Base-by-base conservation (phyloP, 2,113 vertebrate genomes). In the Pluvialis apricaria region DNA sequence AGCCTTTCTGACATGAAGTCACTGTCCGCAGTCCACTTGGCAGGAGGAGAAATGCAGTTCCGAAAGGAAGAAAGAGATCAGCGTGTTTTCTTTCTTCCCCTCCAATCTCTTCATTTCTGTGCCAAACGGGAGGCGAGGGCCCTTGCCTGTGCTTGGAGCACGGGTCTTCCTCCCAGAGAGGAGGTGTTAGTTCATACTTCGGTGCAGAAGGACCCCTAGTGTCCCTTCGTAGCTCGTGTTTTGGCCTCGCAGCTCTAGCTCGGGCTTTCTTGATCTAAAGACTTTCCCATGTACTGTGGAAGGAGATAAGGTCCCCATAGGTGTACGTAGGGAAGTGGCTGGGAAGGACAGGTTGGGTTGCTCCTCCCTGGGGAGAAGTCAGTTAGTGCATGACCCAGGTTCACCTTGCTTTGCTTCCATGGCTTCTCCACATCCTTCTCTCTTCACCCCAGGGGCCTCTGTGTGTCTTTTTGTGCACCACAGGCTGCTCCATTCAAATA, bases 191-290 rank as follows among this genome's bases (percentile, higher is more conserved):
- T 26, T 85, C 20, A 34, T 62, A 6, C 15, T 52, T 83, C 45
- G 62, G 52, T 65, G 62, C 52, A 42, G 88, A 83, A 90, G 87
- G 96, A 93, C 93, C 93, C 80, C 96, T 97, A 88, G 92, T 13
- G 96, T 88, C 62, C 16, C 32, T 36, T 62, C 1, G 3, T 12
- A 19, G 68, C 36, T 70, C n/a, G 0, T 65, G 52, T 42, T 92
- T 64, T 79, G 66, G 45, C 13, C 51, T 78, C 52, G 9, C 70
- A 17, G 19, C 42, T 70, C 11, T 19, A n/a, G 55, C n/a, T 91
- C 4, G 0, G 6, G 40, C 13, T 86, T 90, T 71, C 34, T 80
- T 34, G 3, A 11, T 47, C n/a, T 51, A 1, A 12, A 72, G 52
- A 47, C 25, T 14, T 66, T 52, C 19, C 22, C 20, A 3, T 2